phyloP scores from a whole-genome alignment of 2,113 vertebrate genomes.

The Cynocephalus volans region DNA sequence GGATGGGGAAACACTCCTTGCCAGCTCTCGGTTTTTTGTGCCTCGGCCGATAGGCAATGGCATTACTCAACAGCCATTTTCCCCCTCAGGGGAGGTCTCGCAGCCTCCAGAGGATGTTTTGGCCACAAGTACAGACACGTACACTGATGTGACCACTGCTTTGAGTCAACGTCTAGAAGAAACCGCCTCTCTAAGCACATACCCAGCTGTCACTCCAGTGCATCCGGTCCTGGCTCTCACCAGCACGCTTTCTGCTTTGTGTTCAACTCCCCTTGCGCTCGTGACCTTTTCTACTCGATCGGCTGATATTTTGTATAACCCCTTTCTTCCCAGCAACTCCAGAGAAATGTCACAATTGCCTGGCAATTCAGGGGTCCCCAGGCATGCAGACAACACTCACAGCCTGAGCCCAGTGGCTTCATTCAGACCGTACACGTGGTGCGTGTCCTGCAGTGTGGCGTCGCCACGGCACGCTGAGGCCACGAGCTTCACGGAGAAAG shows the following conservation, averaged over 20 bases:
- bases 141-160: background rate
- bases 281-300: conserved; percentile 55
- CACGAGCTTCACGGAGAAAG: conserved; percentile 88
- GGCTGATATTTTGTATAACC: conserved; percentile 53
- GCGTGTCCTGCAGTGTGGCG: conserved; percentile 85
- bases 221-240: background rate
- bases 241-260: conserved; percentile 32
- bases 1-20: conserved; percentile 34
- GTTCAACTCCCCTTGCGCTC: conserved; percentile 72
- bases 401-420: conserved; percentile 89
- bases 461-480: conserved; percentile 88
- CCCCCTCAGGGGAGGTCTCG: conserved; percentile 15
- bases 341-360: conserved; percentile 69
- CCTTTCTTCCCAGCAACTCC: background rate
- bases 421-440: conserved; percentile 83
- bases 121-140: background rate
- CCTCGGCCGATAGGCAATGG: background rate
- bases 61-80: background rate
- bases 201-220: background rate
- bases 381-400: conserved; percentile 66
- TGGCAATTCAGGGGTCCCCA: conserved; percentile 65
- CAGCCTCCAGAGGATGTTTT: conserved; percentile 21
- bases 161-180: conserved; percentile 48
- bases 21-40: background rate
- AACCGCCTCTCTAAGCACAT: background rate